Evolutionary conservation across 2,888 invertebrate genomes (phyloP), one percentile per base, ranked within the genome.

Genomic region (Steinernema scapterisci): DNA sequence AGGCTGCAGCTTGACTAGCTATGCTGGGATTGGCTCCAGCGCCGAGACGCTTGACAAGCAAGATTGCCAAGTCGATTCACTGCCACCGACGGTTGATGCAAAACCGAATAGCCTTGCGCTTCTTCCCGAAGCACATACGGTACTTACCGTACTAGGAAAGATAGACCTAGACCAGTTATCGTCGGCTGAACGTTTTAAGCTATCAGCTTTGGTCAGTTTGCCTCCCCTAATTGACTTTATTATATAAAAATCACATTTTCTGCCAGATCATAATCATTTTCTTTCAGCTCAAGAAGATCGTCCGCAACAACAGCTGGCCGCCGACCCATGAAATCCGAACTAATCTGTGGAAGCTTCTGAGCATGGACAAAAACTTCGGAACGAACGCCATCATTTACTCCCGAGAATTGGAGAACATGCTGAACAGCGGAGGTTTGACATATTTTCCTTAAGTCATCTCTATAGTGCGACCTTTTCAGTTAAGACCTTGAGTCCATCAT

Each of bases 261-360:
- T 44, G 7, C 16, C 45, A 16, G 7, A 48, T 48, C 6, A n/a
- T 2, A 48, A 19, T 2, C 13, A 54, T 13, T 21, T 21, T 76
- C 48, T 79, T 86, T 52, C 76, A 87, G 87, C 83, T 87, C 71
- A 87, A 87, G 74, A 84, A 83, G 77, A 83, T 87, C 70, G 79
- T 88, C 23, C 83, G 87, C 13, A 78, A 81, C 73, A 85, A 86
- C 70, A 81, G 84, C 74, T 87, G 87, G 87, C 84, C 86, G 6
- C 76, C 77, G n/a, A 72, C 82, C 27, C 87, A 88, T 75, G 85
- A 87, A 76, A 83, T 88, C 70, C 83, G 87, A 9, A 46, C 78
- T n/a, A 81, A 82, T 56, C 76, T 87, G 45, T 87, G 87, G 87
- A 82, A 79, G 19, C 82, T 84, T 63, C 72, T 87, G 72, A 84